A percentile compares a stretch with the other conserved stretches of the same genome.
These are phyloP conservation scores for Xanthorhoe spadicearia DNA, from an alignment of 2,888 invertebrate species.

Conservation along the genomic window DNA sequence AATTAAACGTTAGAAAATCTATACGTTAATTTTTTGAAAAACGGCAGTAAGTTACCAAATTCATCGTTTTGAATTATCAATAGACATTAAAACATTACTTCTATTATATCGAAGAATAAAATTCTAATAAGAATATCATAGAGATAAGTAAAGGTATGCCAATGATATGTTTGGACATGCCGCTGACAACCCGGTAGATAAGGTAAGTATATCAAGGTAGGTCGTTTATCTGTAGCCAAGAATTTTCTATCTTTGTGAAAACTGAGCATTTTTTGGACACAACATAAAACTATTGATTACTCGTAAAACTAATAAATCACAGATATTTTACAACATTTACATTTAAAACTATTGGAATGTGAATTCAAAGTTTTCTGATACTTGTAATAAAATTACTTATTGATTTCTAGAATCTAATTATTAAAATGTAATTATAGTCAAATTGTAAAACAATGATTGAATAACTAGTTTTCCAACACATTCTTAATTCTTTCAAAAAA, in stretches of 20 bases:
- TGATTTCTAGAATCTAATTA: constrained; percentile 5
- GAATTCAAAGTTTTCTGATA: constrained; percentile 15
- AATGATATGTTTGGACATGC: too few species aligned
- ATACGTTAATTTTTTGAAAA: background rate
- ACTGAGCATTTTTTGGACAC: background rate
- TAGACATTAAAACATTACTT: background rate
- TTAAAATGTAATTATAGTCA: constrained; percentile 14
- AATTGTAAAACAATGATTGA: constrained; percentile 14
- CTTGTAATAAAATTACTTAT: constrained; percentile 15
- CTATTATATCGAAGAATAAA: background rate
- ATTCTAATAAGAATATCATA: background rate
- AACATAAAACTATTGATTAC: constrained; percentile 21
- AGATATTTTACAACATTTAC: constrained; percentile 60
- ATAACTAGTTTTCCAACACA: constrained; percentile 3
- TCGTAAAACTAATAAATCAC: constrained; percentile 59
- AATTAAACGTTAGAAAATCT: background rate
- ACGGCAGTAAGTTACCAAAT: constrained; percentile 13
- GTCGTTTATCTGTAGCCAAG: background rate
- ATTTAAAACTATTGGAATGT: constrained; percentile 43
- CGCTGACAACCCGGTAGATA: too few species aligned
- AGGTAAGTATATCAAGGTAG: background rate
- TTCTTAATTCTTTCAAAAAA: constrained; percentile 2
- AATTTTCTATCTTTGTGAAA: background rate
- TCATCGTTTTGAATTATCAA: background rate
- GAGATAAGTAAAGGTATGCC: background rate